Conservation (phyloP, 2,888 invertebrate genomes). For the Bombylius major region DNA sequence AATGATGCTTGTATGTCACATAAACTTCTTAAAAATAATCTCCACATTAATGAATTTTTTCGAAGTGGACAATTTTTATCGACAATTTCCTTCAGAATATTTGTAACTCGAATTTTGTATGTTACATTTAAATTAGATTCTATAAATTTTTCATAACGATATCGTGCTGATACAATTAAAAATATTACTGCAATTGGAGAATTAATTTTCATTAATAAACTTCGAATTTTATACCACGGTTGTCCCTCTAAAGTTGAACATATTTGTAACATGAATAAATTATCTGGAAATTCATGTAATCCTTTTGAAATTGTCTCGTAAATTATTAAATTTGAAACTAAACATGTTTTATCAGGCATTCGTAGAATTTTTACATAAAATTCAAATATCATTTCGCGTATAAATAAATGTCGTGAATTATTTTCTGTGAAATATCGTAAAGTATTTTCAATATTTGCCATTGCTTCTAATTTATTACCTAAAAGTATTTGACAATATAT, state of each 20-base stretch:
- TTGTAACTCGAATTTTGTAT: slow-evolving; percentile 26
- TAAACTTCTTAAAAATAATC: slow-evolving; percentile 47
- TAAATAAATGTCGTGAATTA: slow-evolving; percentile 19
- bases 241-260: slow-evolving; percentile 33
- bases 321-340: slow-evolving; percentile 33
- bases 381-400: slow-evolving; percentile 39
- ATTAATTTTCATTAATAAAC: slow-evolving; percentile 33
- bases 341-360: slow-evolving; percentile 21
- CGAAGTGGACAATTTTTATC: slow-evolving; percentile 19
- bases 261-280: slow-evolving; percentile 42
- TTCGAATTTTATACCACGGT: slow-evolving; percentile 44
- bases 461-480: slow-evolving; percentile 18
- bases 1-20: slow-evolving; percentile 28
- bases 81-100: slow-evolving; percentile 23
- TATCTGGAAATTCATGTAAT: slow-evolving; percentile 43
- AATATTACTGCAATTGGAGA: slow-evolving; percentile 39
- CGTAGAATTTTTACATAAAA: slow-evolving; percentile 27
- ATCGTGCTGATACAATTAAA: slow-evolving; percentile 34
- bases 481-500: slow-evolving; percentile 21
- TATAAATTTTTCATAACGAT: slow-evolving; percentile 15
- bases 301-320: slow-evolving; percentile 34
- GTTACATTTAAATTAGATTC: slow-evolving; percentile 8
- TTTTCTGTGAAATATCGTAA: slow-evolving; percentile 18
- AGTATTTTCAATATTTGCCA: slow-evolving; percentile 20
- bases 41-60: slow-evolving; percentile 44